A percentile compares a stretch with the other conserved stretches of the same genome.
These are phyloP conservation scores for Zosterops borbonicus DNA, from an alignment of 2,113 vertebrate species.

Conservation along the genomic window DNA sequence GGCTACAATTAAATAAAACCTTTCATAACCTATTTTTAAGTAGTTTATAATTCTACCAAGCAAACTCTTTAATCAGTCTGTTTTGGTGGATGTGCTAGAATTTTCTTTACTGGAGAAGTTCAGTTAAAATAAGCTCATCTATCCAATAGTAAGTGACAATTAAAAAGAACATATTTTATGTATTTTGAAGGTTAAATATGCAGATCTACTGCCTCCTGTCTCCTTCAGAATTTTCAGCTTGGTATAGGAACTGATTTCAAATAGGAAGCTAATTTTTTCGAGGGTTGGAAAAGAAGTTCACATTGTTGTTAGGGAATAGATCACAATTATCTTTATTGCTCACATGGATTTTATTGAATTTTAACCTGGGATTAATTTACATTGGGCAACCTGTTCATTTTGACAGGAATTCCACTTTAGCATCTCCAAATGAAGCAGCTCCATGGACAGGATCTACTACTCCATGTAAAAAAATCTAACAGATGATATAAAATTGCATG, in stretches of 20 bases:
- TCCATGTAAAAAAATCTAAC: background rate
- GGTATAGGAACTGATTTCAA: background rate
- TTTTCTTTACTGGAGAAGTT: background rate
- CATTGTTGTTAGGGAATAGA: rapidly evolving
- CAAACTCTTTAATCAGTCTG: background rate
- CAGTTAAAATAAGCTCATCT: background rate
- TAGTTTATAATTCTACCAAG: background rate
- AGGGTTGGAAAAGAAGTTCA: background rate
- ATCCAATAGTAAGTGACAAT: background rate
- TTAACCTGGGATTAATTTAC: background rate
- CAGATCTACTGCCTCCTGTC: background rate
- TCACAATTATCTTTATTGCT: background rate
- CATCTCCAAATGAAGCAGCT: background rate
- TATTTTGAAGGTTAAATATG: background rate
- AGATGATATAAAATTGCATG: background rate
- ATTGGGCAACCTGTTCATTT: background rate
- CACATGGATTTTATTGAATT: background rate
- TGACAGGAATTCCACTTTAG: background rate
- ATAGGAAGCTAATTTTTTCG: background rate
- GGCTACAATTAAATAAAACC: background rate
- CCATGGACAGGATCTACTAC: background rate
- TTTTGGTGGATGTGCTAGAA: background rate
- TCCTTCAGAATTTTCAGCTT: background rate
- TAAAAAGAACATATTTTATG: background rate
- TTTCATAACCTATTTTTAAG: background rate